Base-by-base conservation (phyloP, 2,797 vertebrate genomes). In the Liparis tanakae region DNA sequence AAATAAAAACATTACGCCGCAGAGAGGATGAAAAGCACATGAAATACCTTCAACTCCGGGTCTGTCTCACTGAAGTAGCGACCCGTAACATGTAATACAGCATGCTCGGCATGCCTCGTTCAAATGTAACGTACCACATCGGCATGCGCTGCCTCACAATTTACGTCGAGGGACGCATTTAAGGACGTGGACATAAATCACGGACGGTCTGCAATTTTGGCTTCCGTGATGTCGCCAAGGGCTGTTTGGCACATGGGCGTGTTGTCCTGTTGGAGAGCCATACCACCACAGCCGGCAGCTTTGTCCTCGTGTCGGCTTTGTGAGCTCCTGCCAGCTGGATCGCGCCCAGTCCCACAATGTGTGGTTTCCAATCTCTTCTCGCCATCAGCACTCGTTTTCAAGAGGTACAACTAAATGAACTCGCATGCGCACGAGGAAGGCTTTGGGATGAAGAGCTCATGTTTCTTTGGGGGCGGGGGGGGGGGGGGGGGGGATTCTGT, bases 271-370 rank as follows among this genome's bases (percentile, higher is more conserved):
- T 88, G 70, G 72, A 80, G 78, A 88, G 89, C 84, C 85, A 88
- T 80, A 88, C 86, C 86, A 82, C 81, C 90, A 78, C 84, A 83
- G 85, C 83, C 88, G 85, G 87, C 83, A 88, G 87, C 86, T 87
- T 87, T 92, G 89, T 91, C 85, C 92, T 91, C 86, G 88, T 88
- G 89, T 86, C 64, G 83, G 89, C 86, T 88, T 80, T 84, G 84
- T 73, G 83, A 88, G 85, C 46, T 65, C 59, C 46, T 85, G 90
- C 92, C 91, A 93, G 81, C 90, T 93, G 92, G 91, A 92, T 73
- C 71, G 44, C 57, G 8, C 84, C 89, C 89, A 91, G 85, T 79
- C 82, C 87, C 85, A 84, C 78, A 87, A 85, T 89, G 83, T 87
- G 84, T 76, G 80, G 80, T 82, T 83, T 88, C 86, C 88, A 85